phyloP scores from a whole-genome alignment of 2,797 vertebrate genomes.

The Thripadectes ignobilis region DNA sequence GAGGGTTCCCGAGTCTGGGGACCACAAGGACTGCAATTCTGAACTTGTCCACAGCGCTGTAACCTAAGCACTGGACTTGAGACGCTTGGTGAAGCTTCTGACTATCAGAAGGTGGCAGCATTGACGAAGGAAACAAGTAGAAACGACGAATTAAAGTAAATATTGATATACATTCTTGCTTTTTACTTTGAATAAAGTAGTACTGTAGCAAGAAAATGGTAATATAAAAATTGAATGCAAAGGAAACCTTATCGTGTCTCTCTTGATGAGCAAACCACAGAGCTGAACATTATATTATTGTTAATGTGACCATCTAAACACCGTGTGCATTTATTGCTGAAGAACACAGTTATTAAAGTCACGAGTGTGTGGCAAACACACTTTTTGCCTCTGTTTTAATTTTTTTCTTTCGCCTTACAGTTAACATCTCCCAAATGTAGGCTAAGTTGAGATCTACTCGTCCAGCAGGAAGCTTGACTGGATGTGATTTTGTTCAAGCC shows the following conservation, averaged over 20 bases:
- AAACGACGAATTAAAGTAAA: background rate
- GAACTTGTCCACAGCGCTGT: background rate
- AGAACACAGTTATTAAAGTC: background rate
- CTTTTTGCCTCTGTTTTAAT: background rate
- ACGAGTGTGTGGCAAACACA: background rate
- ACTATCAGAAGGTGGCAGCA: slow-evolving; percentile 76
- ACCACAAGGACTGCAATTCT: background rate
- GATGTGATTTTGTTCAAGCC: background rate
- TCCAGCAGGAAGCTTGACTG: background rate
- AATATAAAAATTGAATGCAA: slow-evolving; percentile 20
- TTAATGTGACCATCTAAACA: background rate
- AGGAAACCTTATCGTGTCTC: background rate
- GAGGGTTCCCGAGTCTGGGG: background rate
- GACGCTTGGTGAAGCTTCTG: background rate
- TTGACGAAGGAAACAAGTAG: slow-evolving; percentile 71
- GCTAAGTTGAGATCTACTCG: background rate
- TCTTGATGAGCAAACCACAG: slow-evolving; percentile 16
- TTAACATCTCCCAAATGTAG: background rate
- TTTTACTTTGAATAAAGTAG: slow-evolving; percentile 43
- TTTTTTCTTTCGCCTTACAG: background rate
- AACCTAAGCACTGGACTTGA: background rate
- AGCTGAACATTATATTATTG: background rate
- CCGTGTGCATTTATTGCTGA: background rate
- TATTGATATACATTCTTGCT: background rate
- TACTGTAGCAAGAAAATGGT: slow-evolving; percentile 14